These are phyloP conservation scores for Oncopodura yosiiana DNA, from an alignment of 1,140 invertebrate species.

Conservation along the genomic window DNA sequence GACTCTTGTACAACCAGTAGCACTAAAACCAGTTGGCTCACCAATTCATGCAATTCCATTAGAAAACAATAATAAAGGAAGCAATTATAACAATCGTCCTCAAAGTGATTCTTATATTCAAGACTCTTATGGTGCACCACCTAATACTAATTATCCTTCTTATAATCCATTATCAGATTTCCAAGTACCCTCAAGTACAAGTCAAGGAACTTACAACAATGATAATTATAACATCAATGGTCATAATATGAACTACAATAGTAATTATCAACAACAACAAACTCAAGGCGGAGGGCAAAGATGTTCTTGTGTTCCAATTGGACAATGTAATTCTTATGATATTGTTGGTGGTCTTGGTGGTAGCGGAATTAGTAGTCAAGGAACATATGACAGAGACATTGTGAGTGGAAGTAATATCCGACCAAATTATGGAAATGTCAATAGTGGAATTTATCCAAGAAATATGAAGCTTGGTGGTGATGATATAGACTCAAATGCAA, in stretches of 20 bases:
- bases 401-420: conserved; percentile 15
- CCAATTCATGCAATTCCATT: conserved; percentile 31
- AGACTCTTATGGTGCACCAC: no score
- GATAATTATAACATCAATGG: neutral
- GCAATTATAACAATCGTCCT: neutral
- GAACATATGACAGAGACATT: conserved; percentile 1
- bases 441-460: conserved; percentile 32
- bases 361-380: neutral
- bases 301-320: conserved; percentile 29
- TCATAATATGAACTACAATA: conserved; percentile 1
- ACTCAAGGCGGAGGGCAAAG: conserved; percentile 3
- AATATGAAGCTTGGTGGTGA: neutral
- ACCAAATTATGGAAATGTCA: conserved; percentile 30
- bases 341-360: conserved; percentile 7
- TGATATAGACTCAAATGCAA: conserved; percentile 29
- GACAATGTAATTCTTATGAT: conserved; percentile 26
- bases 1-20: conserved; percentile 33
- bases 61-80: neutral
- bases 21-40: conserved; percentile 26
- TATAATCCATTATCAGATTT: no score
- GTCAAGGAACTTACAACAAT: neutral
- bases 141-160: no score
- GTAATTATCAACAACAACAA: conserved; percentile 13
- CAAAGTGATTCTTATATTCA: no score
- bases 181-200: no score